phyloP scores from a whole-genome alignment of 1,140 invertebrate genomes.

The Goniozus legneri region DNA sequence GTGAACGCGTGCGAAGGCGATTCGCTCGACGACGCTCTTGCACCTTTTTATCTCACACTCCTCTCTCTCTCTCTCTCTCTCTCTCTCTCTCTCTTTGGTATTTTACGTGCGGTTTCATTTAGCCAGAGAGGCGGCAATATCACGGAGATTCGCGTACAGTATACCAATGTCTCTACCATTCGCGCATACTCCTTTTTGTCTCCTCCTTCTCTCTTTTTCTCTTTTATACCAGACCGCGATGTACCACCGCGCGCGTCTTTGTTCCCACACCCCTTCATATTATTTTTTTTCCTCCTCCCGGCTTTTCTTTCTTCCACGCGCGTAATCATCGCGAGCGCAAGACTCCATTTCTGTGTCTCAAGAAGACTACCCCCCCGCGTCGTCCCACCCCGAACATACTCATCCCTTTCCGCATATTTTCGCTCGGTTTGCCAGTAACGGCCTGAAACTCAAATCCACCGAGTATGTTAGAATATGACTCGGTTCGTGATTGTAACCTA shows the following conservation, averaged over 20 bases:
- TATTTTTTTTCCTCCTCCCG: slow-evolving; percentile 20
- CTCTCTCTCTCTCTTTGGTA: slow-evolving; percentile 29
- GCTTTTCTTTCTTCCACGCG: slow-evolving; percentile 33
- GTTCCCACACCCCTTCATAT: slow-evolving; percentile 14
- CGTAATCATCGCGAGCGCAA: slow-evolving; percentile 47
- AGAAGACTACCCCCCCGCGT: slow-evolving; percentile 11
- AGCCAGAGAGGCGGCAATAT: slow-evolving; percentile 34
- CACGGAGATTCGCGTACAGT: slow-evolving; percentile 15
- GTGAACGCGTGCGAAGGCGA: slow-evolving; percentile 30
- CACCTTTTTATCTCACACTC: too few relatives aligned
- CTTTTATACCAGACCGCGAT: too few relatives aligned
- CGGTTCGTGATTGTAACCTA: background rate
- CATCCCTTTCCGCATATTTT: slow-evolving; percentile 30
- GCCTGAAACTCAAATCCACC: slow-evolving; percentile 18
- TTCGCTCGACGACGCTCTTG: slow-evolving; percentile 21
- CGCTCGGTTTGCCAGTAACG: slow-evolving; percentile 32
- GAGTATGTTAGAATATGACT: slow-evolving; percentile 1
- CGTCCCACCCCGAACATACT: background rate
- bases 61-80: slow-evolving; percentile 23
- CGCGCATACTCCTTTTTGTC: slow-evolving; percentile 14
- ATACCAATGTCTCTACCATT: slow-evolving; percentile 19
- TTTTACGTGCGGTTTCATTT: slow-evolving; percentile 53
- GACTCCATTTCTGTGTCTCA: slow-evolving; percentile 39
- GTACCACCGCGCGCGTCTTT: slow-evolving; percentile 6
- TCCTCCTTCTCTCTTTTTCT: slow-evolving; percentile 10